These are phyloP conservation scores for Odontophorus gujanensis DNA, from an alignment of 2,113 vertebrate species.

Conservation along the genomic window DNA sequence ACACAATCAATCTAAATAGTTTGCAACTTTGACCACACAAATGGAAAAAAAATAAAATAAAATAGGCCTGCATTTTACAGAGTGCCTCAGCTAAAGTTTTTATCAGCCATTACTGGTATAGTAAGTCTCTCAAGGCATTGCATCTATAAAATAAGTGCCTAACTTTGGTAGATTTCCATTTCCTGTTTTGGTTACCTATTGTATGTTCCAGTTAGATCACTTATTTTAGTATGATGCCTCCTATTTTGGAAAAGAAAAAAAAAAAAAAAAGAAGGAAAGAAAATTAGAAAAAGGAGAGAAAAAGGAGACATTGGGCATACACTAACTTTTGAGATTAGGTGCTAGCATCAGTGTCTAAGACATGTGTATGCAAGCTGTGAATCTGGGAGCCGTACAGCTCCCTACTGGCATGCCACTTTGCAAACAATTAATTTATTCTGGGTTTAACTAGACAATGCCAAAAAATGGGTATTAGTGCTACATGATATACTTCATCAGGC, in stretches of 20 bases:
- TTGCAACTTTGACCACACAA: neutral
- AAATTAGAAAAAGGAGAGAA: neutral
- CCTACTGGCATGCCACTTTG: neutral
- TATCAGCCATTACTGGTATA: neutral
- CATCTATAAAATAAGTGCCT: neutral
- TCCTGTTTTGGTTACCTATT: neutral
- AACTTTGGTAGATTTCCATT: neutral
- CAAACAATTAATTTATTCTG: neutral
- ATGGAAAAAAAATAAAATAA: neutral
- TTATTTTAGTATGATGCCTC: neutral
- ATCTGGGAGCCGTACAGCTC: neutral
- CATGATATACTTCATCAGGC: neutral
- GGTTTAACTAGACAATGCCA: neutral
- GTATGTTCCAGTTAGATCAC: neutral
- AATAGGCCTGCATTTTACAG: fast-evolving
- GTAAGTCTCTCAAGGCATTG: neutral
- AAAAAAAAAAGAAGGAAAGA: too few relatives aligned
- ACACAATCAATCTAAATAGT: neutral
- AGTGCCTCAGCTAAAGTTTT: neutral
- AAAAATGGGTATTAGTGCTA: neutral
- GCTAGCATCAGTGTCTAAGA: neutral
- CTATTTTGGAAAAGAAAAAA: neutral
- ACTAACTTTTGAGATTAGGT: neutral
- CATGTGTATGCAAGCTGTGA: neutral
- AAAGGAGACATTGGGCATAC: fast-evolving